phyloP scores from a whole-genome alignment of 2,797 vertebrate genomes.

The Argya squamiceps region DNA sequence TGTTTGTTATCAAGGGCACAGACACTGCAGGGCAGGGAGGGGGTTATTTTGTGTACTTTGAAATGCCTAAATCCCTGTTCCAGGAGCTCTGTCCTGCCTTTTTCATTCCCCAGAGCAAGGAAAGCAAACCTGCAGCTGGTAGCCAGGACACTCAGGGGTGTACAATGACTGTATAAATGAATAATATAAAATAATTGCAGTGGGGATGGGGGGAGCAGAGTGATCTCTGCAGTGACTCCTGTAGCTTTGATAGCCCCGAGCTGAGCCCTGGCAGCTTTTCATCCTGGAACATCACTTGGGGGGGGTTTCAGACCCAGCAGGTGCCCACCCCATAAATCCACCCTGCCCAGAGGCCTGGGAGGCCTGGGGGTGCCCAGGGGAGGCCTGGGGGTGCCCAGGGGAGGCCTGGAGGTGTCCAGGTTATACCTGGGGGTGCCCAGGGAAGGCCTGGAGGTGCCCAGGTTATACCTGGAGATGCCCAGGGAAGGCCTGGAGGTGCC shows the following conservation, averaged over 20 bases:
- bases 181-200: not conserved
- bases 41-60: not conserved
- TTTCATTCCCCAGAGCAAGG: rapidly evolving
- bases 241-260: not conserved
- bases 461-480: too few species aligned
- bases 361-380: not conserved
- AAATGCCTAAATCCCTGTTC: rapidly evolving
- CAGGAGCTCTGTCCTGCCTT: not conserved
- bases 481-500: rapidly evolving
- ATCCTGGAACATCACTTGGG: not conserved
- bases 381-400: rapidly evolving
- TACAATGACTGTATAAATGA: not conserved
- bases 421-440: not conserved
- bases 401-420: rapidly evolving
- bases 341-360: not conserved
- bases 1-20: not conserved
- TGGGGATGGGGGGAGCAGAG: not conserved
- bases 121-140: not conserved
- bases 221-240: rapidly evolving
- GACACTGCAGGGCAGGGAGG: not conserved
- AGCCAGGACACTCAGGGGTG: not conserved
- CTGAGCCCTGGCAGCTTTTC: not conserved
- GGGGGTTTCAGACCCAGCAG: not conserved
- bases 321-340: not conserved
- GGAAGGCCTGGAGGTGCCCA: rapidly evolving